Conservation (phyloP, 2,888 invertebrate species). For the Caenorhabditis zanzibari region DNA sequence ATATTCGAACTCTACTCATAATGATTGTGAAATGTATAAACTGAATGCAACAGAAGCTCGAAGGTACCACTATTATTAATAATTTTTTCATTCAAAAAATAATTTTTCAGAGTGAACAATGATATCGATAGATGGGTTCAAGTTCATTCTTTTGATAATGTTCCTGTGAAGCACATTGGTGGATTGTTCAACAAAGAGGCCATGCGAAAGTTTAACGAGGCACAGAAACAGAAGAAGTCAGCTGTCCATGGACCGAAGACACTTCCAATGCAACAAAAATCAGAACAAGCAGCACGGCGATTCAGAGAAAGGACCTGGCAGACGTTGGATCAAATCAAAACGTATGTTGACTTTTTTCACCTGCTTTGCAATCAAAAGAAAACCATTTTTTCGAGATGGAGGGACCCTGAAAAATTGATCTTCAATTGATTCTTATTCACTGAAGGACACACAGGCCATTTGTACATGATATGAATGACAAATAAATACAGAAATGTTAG, state of each 20-base stretch:
- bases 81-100: neutral
- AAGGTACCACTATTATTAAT: conserved; percentile 38
- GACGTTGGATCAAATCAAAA: conserved; percentile 49
- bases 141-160: conserved; percentile 68
- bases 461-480: no score
- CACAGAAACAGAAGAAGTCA: conserved; percentile 8
- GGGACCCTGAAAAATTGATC: no score
- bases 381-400: no score
- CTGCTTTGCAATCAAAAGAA: neutral
- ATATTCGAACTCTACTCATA: conserved; percentile 23
- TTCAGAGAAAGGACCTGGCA: conserved; percentile 52
- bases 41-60: conserved; percentile 67
- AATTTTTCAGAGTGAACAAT: conserved; percentile 74
- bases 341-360: conserved; percentile 22
- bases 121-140: conserved; percentile 79
- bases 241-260: conserved; percentile 21
- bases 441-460: no score
- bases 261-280: conserved; percentile 10
- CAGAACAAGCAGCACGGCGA: conserved; percentile 38
- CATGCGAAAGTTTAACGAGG: conserved; percentile 49
- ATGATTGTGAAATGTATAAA: conserved; percentile 50
- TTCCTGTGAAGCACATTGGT: conserved; percentile 44
- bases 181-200: conserved; percentile 58
- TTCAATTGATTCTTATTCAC: no score
- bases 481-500: no score